Evolutionary conservation across 2,113 vertebrate species (phyloP), one percentile per base, ranked within the genome.

Genomic region (Electrona antarctica): DNA sequence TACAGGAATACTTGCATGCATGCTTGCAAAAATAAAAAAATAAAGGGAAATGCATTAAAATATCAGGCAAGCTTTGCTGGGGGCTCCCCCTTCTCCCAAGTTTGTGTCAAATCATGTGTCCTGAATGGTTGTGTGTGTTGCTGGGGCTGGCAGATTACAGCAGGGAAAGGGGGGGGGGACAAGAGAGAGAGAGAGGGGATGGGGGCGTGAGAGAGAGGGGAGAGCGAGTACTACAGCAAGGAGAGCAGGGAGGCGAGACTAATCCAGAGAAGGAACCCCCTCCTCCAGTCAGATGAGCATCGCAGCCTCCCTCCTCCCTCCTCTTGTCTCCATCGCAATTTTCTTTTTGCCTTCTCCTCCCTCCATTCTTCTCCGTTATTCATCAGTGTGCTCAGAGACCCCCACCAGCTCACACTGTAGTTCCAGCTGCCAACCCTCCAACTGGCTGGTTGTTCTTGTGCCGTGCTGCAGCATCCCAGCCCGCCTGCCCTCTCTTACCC

Each of bases 61-160:
- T 41, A 41, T 4, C 33, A 66, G 71, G 63, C 63, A 41, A 64
- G 69, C 64, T 61, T 64, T 68, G 72, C 91, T 89, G 69, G 76
- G 91, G 85, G 81, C 88, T 92, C 87, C 87, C 94, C 71, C 4
- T 70, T 74, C 74, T 75, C 80, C 66, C 90, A 91, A 90, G 94
- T 95, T 94, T 96, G 70, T 89, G 86, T 92, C 94, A 90, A 84
- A 92, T 92, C 87, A 85, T 89, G 78, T 90, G 87, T 89, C 82
- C 76, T 73, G 63, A 73, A 76, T 72, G 41, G 63, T 41, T 41
- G 33, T 82, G 78, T 46, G 64, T 90, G 91, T 93, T 93, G 91
- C 89, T 91, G 82, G 86, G 90, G 85, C 74, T 84, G 82, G 88
- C 69, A 89, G n/a, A 89, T 80, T 89, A 80, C 66, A 79, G 80